A percentile compares a stretch with the other conserved stretches of the same genome.
Evolutionary conservation across 35 echinoderm and acorn worm genomes (phyloP).

Genomic region (Amphiura filiformis): DNA sequence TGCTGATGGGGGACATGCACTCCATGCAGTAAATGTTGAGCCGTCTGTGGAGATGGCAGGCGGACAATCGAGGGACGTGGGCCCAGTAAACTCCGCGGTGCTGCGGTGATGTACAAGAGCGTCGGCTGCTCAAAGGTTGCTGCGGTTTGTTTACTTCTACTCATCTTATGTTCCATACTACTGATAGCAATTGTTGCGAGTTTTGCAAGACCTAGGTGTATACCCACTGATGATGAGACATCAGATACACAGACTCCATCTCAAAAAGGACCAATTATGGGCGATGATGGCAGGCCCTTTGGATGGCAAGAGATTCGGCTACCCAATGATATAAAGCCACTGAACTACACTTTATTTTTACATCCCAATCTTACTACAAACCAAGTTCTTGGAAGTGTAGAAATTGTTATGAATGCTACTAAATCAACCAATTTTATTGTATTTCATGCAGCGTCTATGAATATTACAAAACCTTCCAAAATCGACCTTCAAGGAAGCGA

Average conservation of each 20-base stretch:
- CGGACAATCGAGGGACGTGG: background rate
- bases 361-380: slow-evolving; percentile 58
- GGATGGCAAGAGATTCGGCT: slow-evolving; percentile 70
- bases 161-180: slow-evolving; percentile 9
- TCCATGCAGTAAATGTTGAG: background rate
- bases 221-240: background rate
- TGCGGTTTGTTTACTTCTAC: background rate
- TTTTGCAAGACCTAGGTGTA: slow-evolving; percentile 34
- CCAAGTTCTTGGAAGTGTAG: slow-evolving; percentile 43
- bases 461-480: slow-evolving; percentile 13
- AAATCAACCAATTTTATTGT: slow-evolving; percentile 39
- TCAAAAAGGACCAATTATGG: background rate
- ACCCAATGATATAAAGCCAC: slow-evolving; percentile 48
- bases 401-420: slow-evolving; percentile 17
- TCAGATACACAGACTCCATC: background rate
- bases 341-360: slow-evolving; percentile 61
- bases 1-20: background rate
- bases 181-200: slow-evolving; percentile 33
- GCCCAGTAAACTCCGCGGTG: background rate
- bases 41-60: background rate
- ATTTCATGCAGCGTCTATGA: slow-evolving; percentile 68
- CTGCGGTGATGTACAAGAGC: background rate
- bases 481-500: background rate
- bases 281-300: slow-evolving; percentile 36
- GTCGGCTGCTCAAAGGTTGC: background rate